Base-by-base conservation (phyloP, 2,888 invertebrate species). In the Resseliella maxima region DNA sequence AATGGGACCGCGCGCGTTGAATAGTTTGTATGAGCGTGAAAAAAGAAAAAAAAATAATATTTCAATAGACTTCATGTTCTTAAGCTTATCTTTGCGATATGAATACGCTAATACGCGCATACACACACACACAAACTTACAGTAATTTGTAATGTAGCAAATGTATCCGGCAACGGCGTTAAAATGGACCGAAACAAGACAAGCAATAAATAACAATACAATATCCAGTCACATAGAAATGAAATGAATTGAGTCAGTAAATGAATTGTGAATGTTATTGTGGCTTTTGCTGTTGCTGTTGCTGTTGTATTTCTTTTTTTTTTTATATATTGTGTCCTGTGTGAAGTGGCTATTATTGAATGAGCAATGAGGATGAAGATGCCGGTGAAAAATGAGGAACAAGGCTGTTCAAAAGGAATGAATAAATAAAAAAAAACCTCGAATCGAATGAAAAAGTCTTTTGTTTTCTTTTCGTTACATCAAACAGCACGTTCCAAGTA, bases 191-290 rank as follows among this genome's bases (percentile, higher is more conserved):
- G 72, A 72, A 72, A 72, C 72, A 72, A 72, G 72, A 72, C 27
- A 72, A 31, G 72, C 72, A 72, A 72, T 72, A 72, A 72, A 72
- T 72, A 72, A 72, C 72, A 27, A 72, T 59, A 72, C 72, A 31
- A 72, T 72, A 12, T 72, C 31, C n/a, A n/a, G 72, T 15, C 72
- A 15, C 72, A 72, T 31, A 27, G 10, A 31, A 72, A 72, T 31
- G 31, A 31, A 72, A 31, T 12, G 31, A 72, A 35, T 35, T 72
- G 72, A 59, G 59, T 59, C 1, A 24, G 24, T 59, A 59, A 59
- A 50, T 18, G 10, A 59, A 59, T 6, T 8, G 12, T 59, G 59
- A 1, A 59, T 24, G 24, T n/a, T 59, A 59, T 24, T n/a, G n/a
- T n/a, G n/a, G n/a, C n/a, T n/a, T n/a, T n/a, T n/a, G n/a, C n/a